Percentiles rank a stretch among this genome's conserved stretches.
These are phyloP conservation scores for Erynnis tages DNA, from an alignment of 2,888 invertebrate species.

Conservation along the genomic window DNA sequence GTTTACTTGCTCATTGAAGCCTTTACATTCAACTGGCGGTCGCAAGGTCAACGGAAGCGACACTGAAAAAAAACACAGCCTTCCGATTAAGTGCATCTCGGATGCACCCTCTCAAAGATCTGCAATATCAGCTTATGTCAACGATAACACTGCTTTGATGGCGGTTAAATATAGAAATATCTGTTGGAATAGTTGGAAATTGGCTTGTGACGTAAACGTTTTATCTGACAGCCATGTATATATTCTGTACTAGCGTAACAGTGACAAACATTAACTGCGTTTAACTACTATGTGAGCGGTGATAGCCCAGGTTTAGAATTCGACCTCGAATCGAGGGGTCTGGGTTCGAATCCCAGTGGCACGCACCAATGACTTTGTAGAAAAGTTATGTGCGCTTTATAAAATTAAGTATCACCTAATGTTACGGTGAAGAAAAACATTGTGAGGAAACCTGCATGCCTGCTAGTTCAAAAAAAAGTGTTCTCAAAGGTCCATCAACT, in stretches of 20 bases:
- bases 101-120: conserved; percentile 16
- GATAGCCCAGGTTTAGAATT: too few species aligned
- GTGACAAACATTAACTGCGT: too few species aligned
- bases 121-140: conserved; percentile 10
- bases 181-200: conserved; percentile 19
- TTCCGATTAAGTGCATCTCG: background rate
- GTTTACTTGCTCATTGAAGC: background rate
- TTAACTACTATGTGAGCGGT: too few species aligned
- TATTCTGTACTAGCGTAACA: background rate
- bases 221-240: background rate
- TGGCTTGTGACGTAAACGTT: background rate
- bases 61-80: conserved; percentile 10
- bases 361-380: too few species aligned
- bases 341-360: too few species aligned
- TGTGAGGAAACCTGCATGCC: too few species aligned
- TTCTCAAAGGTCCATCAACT: too few species aligned
- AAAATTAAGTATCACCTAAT: too few species aligned
- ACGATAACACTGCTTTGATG: conserved; percentile 16
- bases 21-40: background rate
- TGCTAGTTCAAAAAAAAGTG: too few species aligned
- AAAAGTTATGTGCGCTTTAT: too few species aligned
- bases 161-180: conserved; percentile 18
- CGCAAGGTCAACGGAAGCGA: conserved; percentile 6
- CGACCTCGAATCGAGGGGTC: too few species aligned
- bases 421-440: too few species aligned